Evolutionary conservation across 2,113 vertebrate genomes (phyloP), one percentile per base, ranked within the genome.

Genomic region (Maccullochella peelii): DNA sequence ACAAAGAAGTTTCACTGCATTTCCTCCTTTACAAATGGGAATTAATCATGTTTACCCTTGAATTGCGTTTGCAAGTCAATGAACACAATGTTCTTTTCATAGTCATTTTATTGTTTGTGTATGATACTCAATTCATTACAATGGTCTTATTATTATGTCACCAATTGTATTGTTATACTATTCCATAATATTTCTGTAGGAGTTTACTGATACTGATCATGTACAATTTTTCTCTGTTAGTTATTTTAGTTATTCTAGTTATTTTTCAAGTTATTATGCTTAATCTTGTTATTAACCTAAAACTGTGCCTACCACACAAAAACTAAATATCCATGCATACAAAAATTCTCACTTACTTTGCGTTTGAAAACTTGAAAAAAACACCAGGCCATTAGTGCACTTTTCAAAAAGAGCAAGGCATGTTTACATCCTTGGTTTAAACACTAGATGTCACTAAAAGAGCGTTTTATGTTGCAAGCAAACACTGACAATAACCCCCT

Each of bases 381-480:
- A 33, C 2, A 33, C 30, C 30, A 33, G 4, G 38, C 33, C 30
- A 33, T 33, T 33, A 33, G 30, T 33, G 2, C 20, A 8, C 4
- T n/a, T 77, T 59, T 59, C 25, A 16, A 38, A 25, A 1, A n/a
- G 30, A 30, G 33, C 10, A 6, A 55, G n/a, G 33, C 9, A 8
- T 49, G 44, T 62, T 44, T 21, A 59, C 42, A 3, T 72, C 7
- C 44, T 59, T 3, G 0, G 1, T 68, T 86, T 63, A 1, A 77
- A 67, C 92, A 62, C 91, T 81, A 93, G 92, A 76, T 86, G 92
- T 59, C 91, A 44, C 73, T 74, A 69, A 78, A 71, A 33, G 14
- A 81, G 38, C 55, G 8, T 85, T 77, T 82, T 33, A 65, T 23
- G 5, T 18, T 36, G 25, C 67, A 2, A 38, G 42, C 63, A 42